These are phyloP conservation scores for Iselma pallidipennis DNA, from an alignment of 2,888 invertebrate genomes.

Conservation along the genomic window DNA sequence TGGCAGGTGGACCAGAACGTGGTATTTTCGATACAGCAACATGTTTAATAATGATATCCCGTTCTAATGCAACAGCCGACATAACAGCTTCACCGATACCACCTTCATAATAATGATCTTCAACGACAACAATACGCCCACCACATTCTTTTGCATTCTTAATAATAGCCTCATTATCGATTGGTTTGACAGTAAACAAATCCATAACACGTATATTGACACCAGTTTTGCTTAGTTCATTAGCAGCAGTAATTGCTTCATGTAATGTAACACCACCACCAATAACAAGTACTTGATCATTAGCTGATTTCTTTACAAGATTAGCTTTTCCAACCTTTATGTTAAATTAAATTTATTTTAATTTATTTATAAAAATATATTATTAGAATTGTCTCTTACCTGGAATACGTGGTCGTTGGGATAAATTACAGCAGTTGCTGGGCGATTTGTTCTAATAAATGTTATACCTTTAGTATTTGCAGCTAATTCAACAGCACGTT, in stretches of 20 bases:
- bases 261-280: slow-evolving; percentile 94
- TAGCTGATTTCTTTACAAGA: slow-evolving; percentile 73
- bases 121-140: slow-evolving; percentile 87
- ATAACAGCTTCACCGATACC: slow-evolving; percentile 96
- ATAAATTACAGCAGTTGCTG: slow-evolving; percentile 86
- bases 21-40: slow-evolving; percentile 84
- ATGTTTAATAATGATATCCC: slow-evolving; percentile 73
- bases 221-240: slow-evolving; percentile 69
- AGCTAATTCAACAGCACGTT: slow-evolving; percentile 93
- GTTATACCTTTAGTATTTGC: slow-evolving; percentile 92
- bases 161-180: slow-evolving; percentile 79
- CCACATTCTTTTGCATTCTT: slow-evolving; percentile 77
- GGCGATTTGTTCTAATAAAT: slow-evolving; percentile 94
- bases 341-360: slow-evolving; percentile 19
- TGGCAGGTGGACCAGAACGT: slow-evolving; percentile 88
- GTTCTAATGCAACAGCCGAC: slow-evolving; percentile 74
- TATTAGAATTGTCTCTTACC: slow-evolving; percentile 50
- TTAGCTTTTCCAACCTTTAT: slow-evolving; percentile 73
- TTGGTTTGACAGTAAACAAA: slow-evolving; percentile 94
- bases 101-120: slow-evolving; percentile 97
- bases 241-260: slow-evolving; percentile 86
- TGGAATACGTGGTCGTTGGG: slow-evolving; percentile 79
- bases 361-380: background rate
- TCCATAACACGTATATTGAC: slow-evolving; percentile 85
- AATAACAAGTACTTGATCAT: slow-evolving; percentile 84